Conservation (phyloP, 30 jellyfish, hydroid and myxozoan species). For the Turritopsis dohrnii region DNA sequence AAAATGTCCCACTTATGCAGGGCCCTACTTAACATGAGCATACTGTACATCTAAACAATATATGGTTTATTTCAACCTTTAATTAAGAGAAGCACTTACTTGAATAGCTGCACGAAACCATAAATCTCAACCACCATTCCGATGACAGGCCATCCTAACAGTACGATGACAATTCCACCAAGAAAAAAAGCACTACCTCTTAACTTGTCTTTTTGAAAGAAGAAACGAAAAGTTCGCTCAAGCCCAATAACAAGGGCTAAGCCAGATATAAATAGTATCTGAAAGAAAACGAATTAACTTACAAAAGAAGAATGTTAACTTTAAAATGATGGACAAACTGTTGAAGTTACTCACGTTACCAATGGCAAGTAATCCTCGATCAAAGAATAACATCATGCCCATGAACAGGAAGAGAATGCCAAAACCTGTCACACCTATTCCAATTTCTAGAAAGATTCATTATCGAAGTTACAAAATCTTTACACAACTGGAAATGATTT, state of each 20-base stretch:
- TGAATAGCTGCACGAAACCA: slow-evolving; percentile 79
- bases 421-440: slow-evolving; percentile 97
- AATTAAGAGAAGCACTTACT: slow-evolving; percentile 32
- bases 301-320: neutral
- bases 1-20: too few relatives aligned
- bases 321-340: neutral
- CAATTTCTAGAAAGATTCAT: slow-evolving; percentile 56
- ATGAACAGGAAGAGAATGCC: slow-evolving; percentile 87
- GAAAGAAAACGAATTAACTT: neutral
- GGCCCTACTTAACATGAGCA: too few relatives aligned
- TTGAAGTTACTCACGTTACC: slow-evolving; percentile 73
- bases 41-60: too few relatives aligned
- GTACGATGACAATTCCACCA: slow-evolving; percentile 80
- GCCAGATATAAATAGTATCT: slow-evolving; percentile 92
- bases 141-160: slow-evolving; percentile 91
- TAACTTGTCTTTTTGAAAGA: slow-evolving; percentile 78
- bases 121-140: slow-evolving; percentile 95
- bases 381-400: slow-evolving; percentile 95
- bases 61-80: too few relatives aligned
- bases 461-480: too few relatives aligned
- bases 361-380: slow-evolving; percentile 88
- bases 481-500: too few relatives aligned
- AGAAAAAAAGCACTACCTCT: slow-evolving; percentile 89
- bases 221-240: slow-evolving; percentile 90
- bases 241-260: slow-evolving; percentile 90